Base-by-base conservation (phyloP, 2,888 invertebrate genomes). In the Anoplius nigerrimus region DNA sequence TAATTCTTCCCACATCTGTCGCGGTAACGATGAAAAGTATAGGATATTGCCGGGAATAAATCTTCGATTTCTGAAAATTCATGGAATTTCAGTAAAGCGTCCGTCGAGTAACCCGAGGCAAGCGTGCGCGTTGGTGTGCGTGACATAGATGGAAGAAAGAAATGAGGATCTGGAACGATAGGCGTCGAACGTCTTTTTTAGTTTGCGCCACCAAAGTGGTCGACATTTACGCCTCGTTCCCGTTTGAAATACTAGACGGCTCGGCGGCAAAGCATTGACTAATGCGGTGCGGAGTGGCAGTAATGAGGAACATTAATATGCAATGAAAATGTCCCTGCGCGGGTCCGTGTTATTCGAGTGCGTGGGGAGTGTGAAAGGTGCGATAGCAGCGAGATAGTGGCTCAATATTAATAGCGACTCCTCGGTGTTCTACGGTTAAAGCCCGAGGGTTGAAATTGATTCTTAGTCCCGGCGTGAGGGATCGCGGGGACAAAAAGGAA, bases 251-350 rank as follows among this genome's bases (percentile, higher is more conserved):
- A 82, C 82, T 85, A 86, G 86, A 86, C 83, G 79, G 75, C 64
- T 54, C 74, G 71, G 80, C 70, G 62, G 77, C 77, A 76, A 80
- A 85, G 79, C 86, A 86, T 86, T 87, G 87, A 87, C 79, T 87
- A 86, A 87, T 87, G 85, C 83, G 80, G 86, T 86, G 85, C 76
- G 82, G 87, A 86, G 84, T 85, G 84, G 80, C 80, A 75, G 82
- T 84, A 86, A 87, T 83, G 87, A 87, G 81, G 77, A 68, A 57
- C 87, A 87, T 87, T 86, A 86, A 87, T 87, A 87, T 82, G 79
- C 84, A 83, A 86, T 86, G 86, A 87, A 87, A 87, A 86, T 86
- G 86, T 86, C 86, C 85, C 84, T 82, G 78, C 82, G 82, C 71
- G 80, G 78, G 63, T 72, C n/a, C 82, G 81, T 85, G 85, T 85